phyloP scores from a whole-genome alignment of 1,140 invertebrate species.

The Nixonia krombeini region DNA sequence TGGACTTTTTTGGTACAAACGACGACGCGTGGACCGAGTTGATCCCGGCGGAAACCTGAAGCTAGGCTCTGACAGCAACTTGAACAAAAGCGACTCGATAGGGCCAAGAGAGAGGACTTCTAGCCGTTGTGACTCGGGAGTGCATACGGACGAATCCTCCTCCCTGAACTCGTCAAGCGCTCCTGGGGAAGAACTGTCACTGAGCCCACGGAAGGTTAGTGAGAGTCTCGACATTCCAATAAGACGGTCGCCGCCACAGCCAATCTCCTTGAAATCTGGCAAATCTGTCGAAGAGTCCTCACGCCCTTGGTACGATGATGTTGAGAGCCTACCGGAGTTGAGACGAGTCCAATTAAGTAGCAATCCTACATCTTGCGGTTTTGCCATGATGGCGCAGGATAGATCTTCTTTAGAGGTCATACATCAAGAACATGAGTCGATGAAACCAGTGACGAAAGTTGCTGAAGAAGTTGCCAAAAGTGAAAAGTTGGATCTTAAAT shows the following conservation, averaged over 20 bases:
- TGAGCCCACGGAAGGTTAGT: conserved; percentile 52
- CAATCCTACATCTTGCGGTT: conserved; percentile 50
- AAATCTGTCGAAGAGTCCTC: conserved; percentile 32
- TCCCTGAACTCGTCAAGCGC: conserved; percentile 20
- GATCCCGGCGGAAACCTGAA: conserved; percentile 66
- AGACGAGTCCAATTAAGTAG: conserved; percentile 45
- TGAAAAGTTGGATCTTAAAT: background rate
- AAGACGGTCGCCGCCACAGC: conserved; percentile 34
- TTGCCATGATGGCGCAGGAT: conserved; percentile 47
- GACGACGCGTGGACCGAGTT: conserved; percentile 65
- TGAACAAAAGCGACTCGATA: background rate
- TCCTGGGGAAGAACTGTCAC: conserved; percentile 14
- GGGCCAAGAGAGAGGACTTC: conserved; percentile 6
- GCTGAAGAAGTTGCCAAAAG: too few relatives aligned
- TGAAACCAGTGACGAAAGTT: too few relatives aligned
- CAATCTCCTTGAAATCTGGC: conserved; percentile 36
- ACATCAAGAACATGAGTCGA: too few relatives aligned
- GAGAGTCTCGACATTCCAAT: conserved; percentile 56
- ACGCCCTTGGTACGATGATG: conserved; percentile 53
- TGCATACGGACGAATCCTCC: conserved; percentile 49
- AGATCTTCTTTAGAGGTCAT: conserved; percentile 1
- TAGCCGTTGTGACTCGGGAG: conserved; percentile 47
- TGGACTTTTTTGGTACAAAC: conserved; percentile 71
- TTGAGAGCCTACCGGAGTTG: conserved; percentile 30
- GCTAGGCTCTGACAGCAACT: conserved; percentile 17